Conservation (phyloP, 2,888 invertebrate species). For the Coenonympha arcania region DNA sequence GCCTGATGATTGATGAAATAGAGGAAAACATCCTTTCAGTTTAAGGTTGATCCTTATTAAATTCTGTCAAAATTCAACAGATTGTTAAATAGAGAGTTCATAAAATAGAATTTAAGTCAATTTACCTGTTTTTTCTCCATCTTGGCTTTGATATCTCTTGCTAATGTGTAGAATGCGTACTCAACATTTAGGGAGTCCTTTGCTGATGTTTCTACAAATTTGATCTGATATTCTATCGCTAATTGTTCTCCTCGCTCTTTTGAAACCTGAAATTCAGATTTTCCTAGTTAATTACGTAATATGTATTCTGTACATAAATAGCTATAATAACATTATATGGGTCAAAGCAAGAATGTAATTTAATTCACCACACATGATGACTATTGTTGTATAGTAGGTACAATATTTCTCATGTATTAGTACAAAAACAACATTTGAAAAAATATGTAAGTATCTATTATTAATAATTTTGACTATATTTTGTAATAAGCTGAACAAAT, state of each 20-base stretch:
- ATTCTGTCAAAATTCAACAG: too few species aligned
- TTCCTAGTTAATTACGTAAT: neutral
- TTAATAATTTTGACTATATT: neutral
- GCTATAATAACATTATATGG: neutral
- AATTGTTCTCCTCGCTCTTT: conserved; percentile 97
- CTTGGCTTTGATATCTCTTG: conserved; percentile 97
- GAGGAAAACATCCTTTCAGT: too few species aligned
- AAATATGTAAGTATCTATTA: too few species aligned
- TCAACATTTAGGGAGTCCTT: conserved; percentile 98
- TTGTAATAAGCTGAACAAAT: neutral
- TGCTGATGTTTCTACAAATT: conserved; percentile 99
- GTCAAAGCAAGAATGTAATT: neutral
- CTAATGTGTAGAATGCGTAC: conserved; percentile 97
- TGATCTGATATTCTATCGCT: conserved; percentile 98
- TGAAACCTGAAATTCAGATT: conserved; percentile 77
- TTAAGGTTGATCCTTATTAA: too few species aligned
- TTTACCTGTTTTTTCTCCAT: conserved; percentile 97
- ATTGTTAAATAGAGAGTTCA: neutral
- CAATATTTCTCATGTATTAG: too few species aligned
- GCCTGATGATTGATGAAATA: too few species aligned
- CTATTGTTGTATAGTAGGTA: too few species aligned
- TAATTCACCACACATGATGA: too few species aligned
- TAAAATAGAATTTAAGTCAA: too few species aligned
- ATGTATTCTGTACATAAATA: neutral
- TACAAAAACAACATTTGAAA: too few species aligned